Evolutionary conservation across 2,797 vertebrate species (phyloP).

Genomic region (Taenioides sp.): DNA sequence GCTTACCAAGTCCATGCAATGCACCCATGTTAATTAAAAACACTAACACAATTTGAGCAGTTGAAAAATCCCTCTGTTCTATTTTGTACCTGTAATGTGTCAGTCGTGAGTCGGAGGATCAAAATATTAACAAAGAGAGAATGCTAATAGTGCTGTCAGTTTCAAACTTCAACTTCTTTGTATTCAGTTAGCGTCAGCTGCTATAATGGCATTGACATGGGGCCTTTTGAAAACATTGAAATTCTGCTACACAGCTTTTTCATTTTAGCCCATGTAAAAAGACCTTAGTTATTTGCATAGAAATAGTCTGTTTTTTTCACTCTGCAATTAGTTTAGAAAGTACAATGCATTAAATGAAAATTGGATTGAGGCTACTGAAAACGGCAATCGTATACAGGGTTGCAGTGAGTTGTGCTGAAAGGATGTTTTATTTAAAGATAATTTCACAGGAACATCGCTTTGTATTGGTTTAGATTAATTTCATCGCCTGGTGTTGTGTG

Average conservation of each 20-base stretch:
- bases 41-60: conserved; percentile 9
- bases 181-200: conserved; percentile 16
- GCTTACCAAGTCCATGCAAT: conserved; percentile 18
- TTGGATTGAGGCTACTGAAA: conserved; percentile 24
- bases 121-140: conserved; percentile 12
- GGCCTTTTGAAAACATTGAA: conserved; percentile 13
- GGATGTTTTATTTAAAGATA: conserved; percentile 28
- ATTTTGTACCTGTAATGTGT: conserved; percentile 21
- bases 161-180: conserved; percentile 3
- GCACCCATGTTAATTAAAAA: conserved; percentile 40
- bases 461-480: conserved; percentile 17
- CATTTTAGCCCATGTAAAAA: conserved; percentile 13
- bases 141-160: conserved; percentile 15
- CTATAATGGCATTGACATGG: conserved; percentile 4
- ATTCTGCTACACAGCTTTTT: conserved; percentile 2
- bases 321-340: conserved; percentile 23
- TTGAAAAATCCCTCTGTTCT: conserved; percentile 12
- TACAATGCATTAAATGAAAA: conserved; percentile 31
- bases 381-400: conserved; percentile 19
- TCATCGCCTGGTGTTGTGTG: conserved; percentile 27
- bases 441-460: conserved; percentile 44
- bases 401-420: conserved; percentile 19
- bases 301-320: conserved; percentile 13
- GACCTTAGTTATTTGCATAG: conserved; percentile 23
- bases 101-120: conserved; percentile 8